phyloP scores from a whole-genome alignment of 2,797 vertebrate species.

The Rhinoraja longicauda region DNA sequence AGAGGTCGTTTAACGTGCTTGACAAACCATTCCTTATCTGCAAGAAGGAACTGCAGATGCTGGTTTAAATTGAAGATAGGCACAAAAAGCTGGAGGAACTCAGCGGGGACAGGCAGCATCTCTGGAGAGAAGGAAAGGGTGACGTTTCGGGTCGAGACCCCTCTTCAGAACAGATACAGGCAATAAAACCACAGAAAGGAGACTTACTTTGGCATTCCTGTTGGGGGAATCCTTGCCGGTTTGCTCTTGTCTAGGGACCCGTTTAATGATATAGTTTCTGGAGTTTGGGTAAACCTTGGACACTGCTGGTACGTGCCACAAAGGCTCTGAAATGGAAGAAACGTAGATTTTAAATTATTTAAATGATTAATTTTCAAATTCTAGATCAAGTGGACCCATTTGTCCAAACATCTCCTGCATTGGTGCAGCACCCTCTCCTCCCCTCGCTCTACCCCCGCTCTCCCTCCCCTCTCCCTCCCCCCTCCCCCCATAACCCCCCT shows the following conservation, averaged over 20 bases:
- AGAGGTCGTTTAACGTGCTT: neutral
- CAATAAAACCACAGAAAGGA: neutral
- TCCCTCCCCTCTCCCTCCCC: too few species aligned
- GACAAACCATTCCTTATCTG: neutral
- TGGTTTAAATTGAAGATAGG: too few species aligned
- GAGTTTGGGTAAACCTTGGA: slow-evolving; percentile 55
- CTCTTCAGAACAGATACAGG: neutral
- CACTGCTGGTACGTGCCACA: slow-evolving; percentile 78
- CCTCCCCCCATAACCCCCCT: too few species aligned
- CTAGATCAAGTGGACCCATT: too few species aligned
- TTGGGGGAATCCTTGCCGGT: slow-evolving; percentile 78
- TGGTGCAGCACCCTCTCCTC: too few species aligned
- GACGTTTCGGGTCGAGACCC: too few species aligned
- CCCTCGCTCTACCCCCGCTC: too few species aligned
- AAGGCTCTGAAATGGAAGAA: slow-evolving; percentile 63
- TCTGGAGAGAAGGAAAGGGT: too few species aligned
- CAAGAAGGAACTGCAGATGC: too few species aligned
- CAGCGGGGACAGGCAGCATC: too few species aligned
- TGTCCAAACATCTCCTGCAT: too few species aligned
- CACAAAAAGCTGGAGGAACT: too few species aligned
- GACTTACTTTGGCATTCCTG: slow-evolving; percentile 76
- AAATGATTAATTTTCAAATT: neutral
- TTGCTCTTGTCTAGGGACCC: slow-evolving; percentile 65
- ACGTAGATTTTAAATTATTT: neutral
- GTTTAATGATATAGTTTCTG: slow-evolving; percentile 57